phyloP scores from a whole-genome alignment of 2,888 invertebrate genomes.

The Ornithoptera alexandrae region DNA sequence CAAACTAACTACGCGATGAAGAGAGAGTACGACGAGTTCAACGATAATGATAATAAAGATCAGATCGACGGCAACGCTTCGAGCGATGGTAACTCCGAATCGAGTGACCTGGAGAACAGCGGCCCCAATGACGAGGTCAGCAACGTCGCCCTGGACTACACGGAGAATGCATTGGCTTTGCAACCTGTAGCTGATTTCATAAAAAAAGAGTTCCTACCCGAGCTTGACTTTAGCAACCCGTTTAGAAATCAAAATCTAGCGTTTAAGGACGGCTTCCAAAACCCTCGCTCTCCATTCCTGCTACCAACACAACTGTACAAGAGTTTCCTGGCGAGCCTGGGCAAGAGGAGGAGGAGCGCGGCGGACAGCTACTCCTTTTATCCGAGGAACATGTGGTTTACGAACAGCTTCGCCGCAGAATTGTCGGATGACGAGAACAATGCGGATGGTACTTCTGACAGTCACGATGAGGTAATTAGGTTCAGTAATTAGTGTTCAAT shows the following conservation, averaged over 20 bases:
- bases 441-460: constrained; percentile 65
- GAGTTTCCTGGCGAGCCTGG: constrained; percentile 85
- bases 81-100: constrained; percentile 68
- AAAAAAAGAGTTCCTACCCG: constrained; percentile 75
- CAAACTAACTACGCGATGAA: constrained; percentile 72
- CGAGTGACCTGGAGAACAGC: constrained; percentile 69
- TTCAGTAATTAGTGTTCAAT: background rate
- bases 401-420: constrained; percentile 66
- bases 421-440: constrained; percentile 70
- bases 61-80: constrained; percentile 60
- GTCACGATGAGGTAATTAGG: constrained; percentile 73
- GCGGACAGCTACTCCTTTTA: constrained; percentile 73
- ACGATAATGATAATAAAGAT: constrained; percentile 56
- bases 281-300: constrained; percentile 76
- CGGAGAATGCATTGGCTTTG: constrained; percentile 62
- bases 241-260: constrained; percentile 66
- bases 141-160: constrained; percentile 62
- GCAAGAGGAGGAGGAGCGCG: constrained; percentile 70
- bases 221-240: constrained; percentile 68
- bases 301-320: constrained; percentile 89
- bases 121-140: constrained; percentile 55
- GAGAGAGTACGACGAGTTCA: constrained; percentile 67
- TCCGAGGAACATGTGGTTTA: constrained; percentile 79
- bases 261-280: constrained; percentile 68
- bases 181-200: constrained; percentile 74